Percentiles rank a stretch among this genome's conserved stretches.
Conservation (phyloP, 2,113 vertebrate species). For the Colius striatus region DNA sequence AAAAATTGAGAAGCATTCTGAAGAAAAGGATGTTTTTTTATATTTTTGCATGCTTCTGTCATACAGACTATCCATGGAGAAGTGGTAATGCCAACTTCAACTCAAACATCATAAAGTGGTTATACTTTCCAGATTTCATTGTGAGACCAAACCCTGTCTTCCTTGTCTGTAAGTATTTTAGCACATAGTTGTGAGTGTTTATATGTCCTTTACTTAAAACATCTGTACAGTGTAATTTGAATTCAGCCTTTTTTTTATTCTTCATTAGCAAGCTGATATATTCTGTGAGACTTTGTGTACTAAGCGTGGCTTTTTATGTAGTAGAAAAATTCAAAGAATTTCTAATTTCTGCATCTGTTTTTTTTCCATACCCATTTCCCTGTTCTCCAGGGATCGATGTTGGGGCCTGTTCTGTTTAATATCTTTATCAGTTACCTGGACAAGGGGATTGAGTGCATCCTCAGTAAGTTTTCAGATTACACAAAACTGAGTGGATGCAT, state of each 20-base stretch:
- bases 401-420: too few species aligned
- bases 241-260: background rate
- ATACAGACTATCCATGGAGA: slow-evolving; percentile 95
- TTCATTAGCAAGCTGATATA: background rate
- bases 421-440: too few species aligned
- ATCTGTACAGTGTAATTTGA: background rate
- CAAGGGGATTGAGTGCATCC: too few species aligned
- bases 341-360: background rate
- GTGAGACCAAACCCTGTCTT: slow-evolving; percentile 88
- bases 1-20: background rate
- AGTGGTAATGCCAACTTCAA: slow-evolving; percentile 84
- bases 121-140: slow-evolving; percentile 94
- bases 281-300: background rate
- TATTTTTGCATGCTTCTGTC: slow-evolving; percentile 7
- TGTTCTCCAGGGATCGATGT: too few species aligned
- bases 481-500: too few species aligned
- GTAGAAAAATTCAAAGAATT: background rate
- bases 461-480: too few species aligned
- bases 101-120: slow-evolving; percentile 96
- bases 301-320: background rate
- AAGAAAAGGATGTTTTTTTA: background rate
- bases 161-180: slow-evolving; percentile 90
- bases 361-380: background rate
- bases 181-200: background rate
- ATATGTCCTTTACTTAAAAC: background rate